Percentiles rank a stretch among this genome's conserved stretches.
Evolutionary conservation across 2,888 invertebrate species (phyloP).

Genomic region (Pimpla rufipes): DNA sequence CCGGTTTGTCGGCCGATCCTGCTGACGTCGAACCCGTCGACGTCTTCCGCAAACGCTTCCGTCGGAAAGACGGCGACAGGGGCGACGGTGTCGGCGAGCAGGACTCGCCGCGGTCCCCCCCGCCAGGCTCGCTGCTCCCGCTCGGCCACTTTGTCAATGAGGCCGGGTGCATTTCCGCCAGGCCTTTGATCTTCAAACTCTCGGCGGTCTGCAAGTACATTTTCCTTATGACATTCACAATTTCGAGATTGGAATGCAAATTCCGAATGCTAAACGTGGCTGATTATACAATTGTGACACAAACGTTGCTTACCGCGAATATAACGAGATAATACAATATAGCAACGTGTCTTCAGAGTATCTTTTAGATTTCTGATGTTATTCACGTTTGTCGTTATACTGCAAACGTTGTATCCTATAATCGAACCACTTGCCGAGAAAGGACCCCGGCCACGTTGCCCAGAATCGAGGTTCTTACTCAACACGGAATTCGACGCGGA

Average conservation of each 20-base stretch:
- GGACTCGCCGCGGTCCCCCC: slow-evolving; percentile 81
- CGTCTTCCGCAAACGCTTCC: slow-evolving; percentile 89
- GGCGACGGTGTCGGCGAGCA: slow-evolving; percentile 85
- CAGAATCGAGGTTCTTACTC: too few species aligned
- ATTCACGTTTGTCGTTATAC: too few species aligned
- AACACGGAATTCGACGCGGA: too few species aligned
- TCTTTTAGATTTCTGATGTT: too few species aligned
- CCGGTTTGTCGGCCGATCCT: slow-evolving; percentile 81
- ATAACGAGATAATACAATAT: too few species aligned
- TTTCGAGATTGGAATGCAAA: not conserved
- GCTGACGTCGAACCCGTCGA: slow-evolving; percentile 87
- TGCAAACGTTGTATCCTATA: too few species aligned
- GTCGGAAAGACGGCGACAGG: slow-evolving; percentile 88
- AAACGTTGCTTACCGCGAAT: too few species aligned
- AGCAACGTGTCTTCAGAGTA: too few species aligned
- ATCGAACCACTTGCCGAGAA: too few species aligned
- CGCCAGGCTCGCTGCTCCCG: slow-evolving; percentile 84
- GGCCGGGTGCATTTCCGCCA: slow-evolving; percentile 94
- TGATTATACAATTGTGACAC: too few species aligned
- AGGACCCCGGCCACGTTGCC: too few species aligned
- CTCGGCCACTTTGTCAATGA: slow-evolving; percentile 91
- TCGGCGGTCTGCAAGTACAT: slow-evolving; percentile 91
- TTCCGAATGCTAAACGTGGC: too few species aligned
- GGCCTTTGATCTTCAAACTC: slow-evolving; percentile 94
- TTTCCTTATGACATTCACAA: slow-evolving; percentile 4